Evolutionary conservation across 2,888 invertebrate genomes (phyloP).

Genomic region (Drosophila neonasuta): DNA sequence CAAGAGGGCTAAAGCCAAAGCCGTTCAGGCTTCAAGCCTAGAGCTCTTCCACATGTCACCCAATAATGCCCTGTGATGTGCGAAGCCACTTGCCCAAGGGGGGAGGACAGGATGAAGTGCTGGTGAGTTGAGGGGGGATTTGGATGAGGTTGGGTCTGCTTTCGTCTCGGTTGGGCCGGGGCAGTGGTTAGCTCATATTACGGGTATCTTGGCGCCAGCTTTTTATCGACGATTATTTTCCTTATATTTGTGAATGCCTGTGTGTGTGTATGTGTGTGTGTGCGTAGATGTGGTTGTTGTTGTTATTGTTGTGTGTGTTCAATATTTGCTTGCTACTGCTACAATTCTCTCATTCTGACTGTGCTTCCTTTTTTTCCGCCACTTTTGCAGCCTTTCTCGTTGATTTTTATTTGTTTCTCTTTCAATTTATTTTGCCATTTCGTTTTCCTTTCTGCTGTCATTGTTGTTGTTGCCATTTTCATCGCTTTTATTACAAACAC

Average conservation of each 20-base stretch:
- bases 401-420: slow-evolving; percentile 80
- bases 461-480: slow-evolving; percentile 75
- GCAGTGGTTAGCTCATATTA: slow-evolving; percentile 76
- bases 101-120: slow-evolving; percentile 4
- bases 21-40: slow-evolving; percentile 66
- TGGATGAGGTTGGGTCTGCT: slow-evolving; percentile 12
- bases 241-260: slow-evolving; percentile 53
- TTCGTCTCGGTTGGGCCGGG: slow-evolving; percentile 34
- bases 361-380: slow-evolving; percentile 66
- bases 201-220: slow-evolving; percentile 76
- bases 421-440: slow-evolving; percentile 81
- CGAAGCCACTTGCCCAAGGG: slow-evolving; percentile 68
- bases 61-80: slow-evolving; percentile 74
- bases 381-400: slow-evolving; percentile 78
- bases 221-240: slow-evolving; percentile 75
- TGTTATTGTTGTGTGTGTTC: slow-evolving; percentile 65
- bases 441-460: slow-evolving; percentile 76
- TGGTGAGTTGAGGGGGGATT: background rate
- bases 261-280: slow-evolving; percentile 25
- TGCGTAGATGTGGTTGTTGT: slow-evolving; percentile 30
- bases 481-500: slow-evolving; percentile 74
- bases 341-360: slow-evolving; percentile 48
- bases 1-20: slow-evolving; percentile 67
- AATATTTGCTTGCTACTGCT: slow-evolving; percentile 73
- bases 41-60: slow-evolving; percentile 75